Conservation (phyloP, 2,888 invertebrate genomes). For the Anthophora plumipes region DNA sequence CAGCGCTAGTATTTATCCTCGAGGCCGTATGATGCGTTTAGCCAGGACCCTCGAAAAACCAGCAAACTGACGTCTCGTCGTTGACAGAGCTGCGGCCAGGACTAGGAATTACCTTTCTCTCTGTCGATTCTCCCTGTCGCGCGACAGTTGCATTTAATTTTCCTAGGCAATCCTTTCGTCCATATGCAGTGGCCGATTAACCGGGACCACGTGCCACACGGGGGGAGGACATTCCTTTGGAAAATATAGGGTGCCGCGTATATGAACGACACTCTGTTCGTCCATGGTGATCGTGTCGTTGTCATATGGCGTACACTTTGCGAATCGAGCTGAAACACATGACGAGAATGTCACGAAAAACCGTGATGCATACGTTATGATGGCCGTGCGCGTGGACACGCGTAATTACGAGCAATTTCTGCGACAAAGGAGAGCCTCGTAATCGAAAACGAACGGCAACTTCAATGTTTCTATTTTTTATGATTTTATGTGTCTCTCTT, state of each 20-base stretch:
- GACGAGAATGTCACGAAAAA: constrained; percentile 72
- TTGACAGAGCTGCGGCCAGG: constrained; percentile 63
- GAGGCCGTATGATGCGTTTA: constrained; percentile 71
- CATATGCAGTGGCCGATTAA: constrained; percentile 65
- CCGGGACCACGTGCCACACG: constrained; percentile 52
- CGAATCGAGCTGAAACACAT: constrained; percentile 71
- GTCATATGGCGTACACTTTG: constrained; percentile 77
- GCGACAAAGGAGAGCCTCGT: neutral
- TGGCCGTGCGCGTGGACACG: constrained; percentile 30
- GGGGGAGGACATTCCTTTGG: constrained; percentile 70
- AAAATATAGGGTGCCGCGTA: constrained; percentile 57
- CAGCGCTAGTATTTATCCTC: constrained; percentile 73
- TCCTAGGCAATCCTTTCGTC: constrained; percentile 70
- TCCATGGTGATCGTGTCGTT: constrained; percentile 23
- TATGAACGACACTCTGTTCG: neutral
- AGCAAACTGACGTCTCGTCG: constrained; percentile 59
- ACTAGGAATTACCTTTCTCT: constrained; percentile 61
- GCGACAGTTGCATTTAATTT: constrained; percentile 78
- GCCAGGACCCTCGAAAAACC: constrained; percentile 65
- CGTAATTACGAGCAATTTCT: constrained; percentile 33
- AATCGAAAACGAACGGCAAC: constrained; percentile 18
- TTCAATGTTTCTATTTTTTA: neutral
- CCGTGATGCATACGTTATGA: constrained; percentile 56
- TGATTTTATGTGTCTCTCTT: neutral
- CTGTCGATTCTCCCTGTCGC: neutral